These are phyloP conservation scores for Drosophila lacicola DNA, from an alignment of 2,888 invertebrate species.

Conservation along the genomic window DNA sequence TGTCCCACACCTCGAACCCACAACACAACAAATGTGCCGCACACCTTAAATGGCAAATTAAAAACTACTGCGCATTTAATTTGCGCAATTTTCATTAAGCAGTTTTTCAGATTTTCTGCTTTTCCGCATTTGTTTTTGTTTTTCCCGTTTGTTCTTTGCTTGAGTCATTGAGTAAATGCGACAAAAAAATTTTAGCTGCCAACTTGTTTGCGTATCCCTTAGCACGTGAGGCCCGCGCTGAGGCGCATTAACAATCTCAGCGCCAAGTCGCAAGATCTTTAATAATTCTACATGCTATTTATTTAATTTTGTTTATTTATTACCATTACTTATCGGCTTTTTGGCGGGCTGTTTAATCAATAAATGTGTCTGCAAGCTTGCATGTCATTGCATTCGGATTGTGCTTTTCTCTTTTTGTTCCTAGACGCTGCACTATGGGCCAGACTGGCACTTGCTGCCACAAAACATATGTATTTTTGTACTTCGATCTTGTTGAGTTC, in stretches of 20 bases:
- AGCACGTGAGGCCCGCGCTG: constrained; percentile 34
- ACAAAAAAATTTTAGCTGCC: constrained; percentile 27
- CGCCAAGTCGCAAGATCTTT: constrained; percentile 19
- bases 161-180: constrained; percentile 32
- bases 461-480: no score
- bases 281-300: constrained; percentile 25
- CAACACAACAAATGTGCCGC: constrained; percentile 13
- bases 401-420: constrained; percentile 30
- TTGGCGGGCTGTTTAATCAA: constrained; percentile 70
- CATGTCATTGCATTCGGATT: constrained; percentile 70
- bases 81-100: constrained; percentile 48
- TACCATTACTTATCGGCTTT: constrained; percentile 16
- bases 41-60: constrained; percentile 75
- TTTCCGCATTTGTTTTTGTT: neutral
- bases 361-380: constrained; percentile 62
- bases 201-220: constrained; percentile 23
- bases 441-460: no score
- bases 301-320: constrained; percentile 39
- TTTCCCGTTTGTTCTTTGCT: neutral
- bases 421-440: neutral
- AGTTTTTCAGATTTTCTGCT: constrained; percentile 12
- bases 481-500: no score
- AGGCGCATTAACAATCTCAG: constrained; percentile 33
- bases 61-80: constrained; percentile 69
- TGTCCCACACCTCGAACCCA: neutral